Conservation (phyloP, 2,888 invertebrate genomes). For the Priocnemis perturbator region DNA sequence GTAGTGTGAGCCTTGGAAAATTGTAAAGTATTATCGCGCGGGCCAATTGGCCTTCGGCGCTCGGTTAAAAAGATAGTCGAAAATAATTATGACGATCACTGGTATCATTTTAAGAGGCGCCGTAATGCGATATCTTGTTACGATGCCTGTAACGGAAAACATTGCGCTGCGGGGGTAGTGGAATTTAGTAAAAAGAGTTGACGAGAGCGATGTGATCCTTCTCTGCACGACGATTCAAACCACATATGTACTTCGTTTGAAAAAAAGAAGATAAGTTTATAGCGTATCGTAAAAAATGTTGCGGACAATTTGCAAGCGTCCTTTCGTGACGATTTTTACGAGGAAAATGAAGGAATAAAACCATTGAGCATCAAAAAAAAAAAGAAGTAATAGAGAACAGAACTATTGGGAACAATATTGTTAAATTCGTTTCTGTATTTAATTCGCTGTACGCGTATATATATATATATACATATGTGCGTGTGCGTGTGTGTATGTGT, state of each 20-base stretch:
- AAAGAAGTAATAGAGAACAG: background rate
- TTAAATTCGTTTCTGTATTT: constrained; percentile 37
- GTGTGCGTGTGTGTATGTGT: constrained; percentile 29
- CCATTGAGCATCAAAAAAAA: too few species aligned
- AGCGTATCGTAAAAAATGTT: background rate
- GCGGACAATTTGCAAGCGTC: constrained; percentile 5
- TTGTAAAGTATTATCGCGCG: constrained; percentile 44
- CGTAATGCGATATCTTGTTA: constrained; percentile 17
- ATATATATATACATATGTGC: constrained; percentile 32
- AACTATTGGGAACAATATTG: constrained; percentile 39
- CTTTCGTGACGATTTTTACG: too few species aligned
- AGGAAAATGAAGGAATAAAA: too few species aligned
- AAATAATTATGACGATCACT: constrained; percentile 22
- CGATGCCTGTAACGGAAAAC: constrained; percentile 30
- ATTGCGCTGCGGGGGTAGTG: constrained; percentile 9
- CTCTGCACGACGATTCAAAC: constrained; percentile 2
- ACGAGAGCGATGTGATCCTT: constrained; percentile 16
- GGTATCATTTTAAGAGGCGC: constrained; percentile 2
- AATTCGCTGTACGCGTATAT: constrained; percentile 28
- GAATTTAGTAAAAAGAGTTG: constrained; percentile 19
- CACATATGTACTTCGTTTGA: constrained; percentile 9
- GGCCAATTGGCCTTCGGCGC: constrained; percentile 13
- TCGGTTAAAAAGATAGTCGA: constrained; percentile 18
- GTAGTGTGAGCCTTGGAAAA: constrained; percentile 14
- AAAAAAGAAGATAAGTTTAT: background rate